Percentiles rank a stretch among this genome's conserved stretches.
These are phyloP conservation scores for Propithecus deckenii DNA, from an alignment of 2,797 vertebrate genomes.

Conservation along the genomic window DNA sequence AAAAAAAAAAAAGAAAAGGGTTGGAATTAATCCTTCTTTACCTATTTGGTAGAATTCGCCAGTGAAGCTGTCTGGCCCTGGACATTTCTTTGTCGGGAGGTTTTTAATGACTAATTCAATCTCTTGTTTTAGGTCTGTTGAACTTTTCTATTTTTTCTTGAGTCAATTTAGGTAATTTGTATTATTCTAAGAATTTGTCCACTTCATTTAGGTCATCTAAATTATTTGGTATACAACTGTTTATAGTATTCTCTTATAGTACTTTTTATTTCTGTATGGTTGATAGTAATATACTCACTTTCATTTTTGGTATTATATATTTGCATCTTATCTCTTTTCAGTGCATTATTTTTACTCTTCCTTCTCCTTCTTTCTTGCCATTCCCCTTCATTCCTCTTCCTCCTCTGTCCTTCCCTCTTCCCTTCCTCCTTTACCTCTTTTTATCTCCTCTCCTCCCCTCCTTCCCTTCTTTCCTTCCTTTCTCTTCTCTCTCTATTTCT, in stretches of 20 bases:
- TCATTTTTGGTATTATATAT: neutral
- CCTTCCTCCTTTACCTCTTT: too few relatives aligned
- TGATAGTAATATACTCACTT: neutral
- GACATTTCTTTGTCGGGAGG: neutral
- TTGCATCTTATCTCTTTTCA: neutral
- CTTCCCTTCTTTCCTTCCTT: too few relatives aligned
- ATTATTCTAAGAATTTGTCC: neutral
- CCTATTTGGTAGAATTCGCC: neutral
- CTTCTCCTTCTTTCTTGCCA: neutral
- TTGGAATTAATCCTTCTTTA: neutral
- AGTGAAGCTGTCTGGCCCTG: neutral
- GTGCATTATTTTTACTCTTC: neutral
- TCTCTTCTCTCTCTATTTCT: neutral
- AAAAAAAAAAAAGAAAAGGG: neutral
- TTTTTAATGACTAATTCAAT: neutral
- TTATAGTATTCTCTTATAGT: neutral
- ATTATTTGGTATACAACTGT: neutral
- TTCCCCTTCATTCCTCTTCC: neutral
- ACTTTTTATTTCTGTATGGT: neutral
- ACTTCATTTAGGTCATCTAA: neutral
- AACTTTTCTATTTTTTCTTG: neutral
- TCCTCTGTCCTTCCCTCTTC: neutral
- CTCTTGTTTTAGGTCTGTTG: neutral
- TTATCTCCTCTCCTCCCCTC: too few relatives aligned
- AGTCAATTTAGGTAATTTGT: neutral